These are phyloP conservation scores for Lasioglossum villosulum DNA, from an alignment of 2,888 invertebrate genomes.

Conservation along the genomic window DNA sequence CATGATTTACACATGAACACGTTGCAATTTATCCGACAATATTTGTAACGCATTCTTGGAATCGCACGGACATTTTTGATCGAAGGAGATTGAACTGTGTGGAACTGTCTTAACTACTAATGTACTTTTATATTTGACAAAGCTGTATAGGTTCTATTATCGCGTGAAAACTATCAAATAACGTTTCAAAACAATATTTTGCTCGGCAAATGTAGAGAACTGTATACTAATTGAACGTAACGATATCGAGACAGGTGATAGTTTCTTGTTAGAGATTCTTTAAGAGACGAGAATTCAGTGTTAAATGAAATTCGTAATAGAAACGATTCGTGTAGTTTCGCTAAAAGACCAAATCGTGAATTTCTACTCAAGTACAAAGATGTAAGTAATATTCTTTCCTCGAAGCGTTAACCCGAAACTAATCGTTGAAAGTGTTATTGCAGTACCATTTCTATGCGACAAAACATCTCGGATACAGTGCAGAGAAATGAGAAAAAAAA, in stretches of 20 bases:
- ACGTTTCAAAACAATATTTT: constrained; percentile 2
- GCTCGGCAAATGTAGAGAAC: not conserved
- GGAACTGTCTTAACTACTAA: constrained; percentile 20
- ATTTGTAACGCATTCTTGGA: constrained; percentile 43
- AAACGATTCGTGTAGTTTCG: not conserved
- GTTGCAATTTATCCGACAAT: constrained; percentile 29
- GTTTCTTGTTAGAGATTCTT: constrained; percentile 2
- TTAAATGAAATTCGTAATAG: constrained; percentile 17
- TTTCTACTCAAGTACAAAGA: constrained; percentile 18
- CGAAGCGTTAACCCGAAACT: constrained; percentile 6
- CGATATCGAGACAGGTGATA: not conserved
- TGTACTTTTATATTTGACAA: constrained; percentile 10
- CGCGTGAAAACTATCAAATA: constrained; percentile 10
- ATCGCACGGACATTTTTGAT: constrained; percentile 41
- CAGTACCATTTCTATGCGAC: constrained; percentile 44
- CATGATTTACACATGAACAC: constrained; percentile 45
- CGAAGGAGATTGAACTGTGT: constrained; percentile 27
- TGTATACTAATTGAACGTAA: constrained; percentile 6
- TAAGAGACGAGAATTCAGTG: not conserved
- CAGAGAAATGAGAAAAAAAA: constrained; percentile 25
- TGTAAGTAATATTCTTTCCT: not conserved
- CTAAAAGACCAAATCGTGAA: constrained; percentile 1
- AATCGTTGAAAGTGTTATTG: constrained; percentile 13
- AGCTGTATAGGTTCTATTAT: constrained; percentile 10
- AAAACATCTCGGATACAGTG: constrained; percentile 41